phyloP scores from a whole-genome alignment of 2,113 vertebrate genomes.

The Clarias batrachus region DNA sequence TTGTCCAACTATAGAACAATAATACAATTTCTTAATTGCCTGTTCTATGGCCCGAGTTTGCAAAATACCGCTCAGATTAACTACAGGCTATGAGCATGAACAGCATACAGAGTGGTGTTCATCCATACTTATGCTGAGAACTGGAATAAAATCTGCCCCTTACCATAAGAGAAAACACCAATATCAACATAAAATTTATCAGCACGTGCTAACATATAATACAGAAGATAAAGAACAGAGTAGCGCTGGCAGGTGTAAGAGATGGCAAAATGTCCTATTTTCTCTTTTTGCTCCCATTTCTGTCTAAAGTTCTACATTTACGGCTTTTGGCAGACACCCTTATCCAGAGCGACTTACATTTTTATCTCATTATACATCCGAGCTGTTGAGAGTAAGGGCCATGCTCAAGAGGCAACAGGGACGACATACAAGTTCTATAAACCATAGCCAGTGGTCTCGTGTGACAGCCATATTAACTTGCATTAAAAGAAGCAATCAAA shows the following conservation, averaged over 20 bases:
- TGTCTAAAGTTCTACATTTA: conserved; percentile 13
- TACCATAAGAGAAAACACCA: conserved; percentile 8
- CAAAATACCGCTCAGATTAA: conserved; percentile 26
- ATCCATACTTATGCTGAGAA: conserved; percentile 1
- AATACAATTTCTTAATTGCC: conserved; percentile 15
- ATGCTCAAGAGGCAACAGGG: too few relatives aligned
- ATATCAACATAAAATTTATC: conserved; percentile 34
- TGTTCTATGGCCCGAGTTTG: conserved; percentile 20
- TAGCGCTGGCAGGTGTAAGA: conserved; percentile 11
- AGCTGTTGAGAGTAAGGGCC: too few relatives aligned
- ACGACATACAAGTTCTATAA: background rate
- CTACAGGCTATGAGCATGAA: conserved; percentile 37
- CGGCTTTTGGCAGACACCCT: too few relatives aligned
- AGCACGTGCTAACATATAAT: conserved; percentile 41
- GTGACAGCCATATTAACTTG: conserved; percentile 13
- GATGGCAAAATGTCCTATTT: conserved; percentile 39
- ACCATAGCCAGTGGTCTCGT: conserved; percentile 27
- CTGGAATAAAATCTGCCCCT: background rate
- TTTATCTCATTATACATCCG: too few relatives aligned
- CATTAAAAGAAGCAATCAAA: conserved; percentile 35
- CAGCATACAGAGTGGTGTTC: conserved; percentile 27
- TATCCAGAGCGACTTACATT: too few relatives aligned
- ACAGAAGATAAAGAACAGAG: background rate
- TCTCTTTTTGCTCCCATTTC: conserved; percentile 44
- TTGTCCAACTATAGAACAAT: conserved; percentile 27